Evolutionary conservation across 2,888 invertebrate species (phyloP), one percentile per base, ranked within the genome.

Genomic region (Unio delphinus): DNA sequence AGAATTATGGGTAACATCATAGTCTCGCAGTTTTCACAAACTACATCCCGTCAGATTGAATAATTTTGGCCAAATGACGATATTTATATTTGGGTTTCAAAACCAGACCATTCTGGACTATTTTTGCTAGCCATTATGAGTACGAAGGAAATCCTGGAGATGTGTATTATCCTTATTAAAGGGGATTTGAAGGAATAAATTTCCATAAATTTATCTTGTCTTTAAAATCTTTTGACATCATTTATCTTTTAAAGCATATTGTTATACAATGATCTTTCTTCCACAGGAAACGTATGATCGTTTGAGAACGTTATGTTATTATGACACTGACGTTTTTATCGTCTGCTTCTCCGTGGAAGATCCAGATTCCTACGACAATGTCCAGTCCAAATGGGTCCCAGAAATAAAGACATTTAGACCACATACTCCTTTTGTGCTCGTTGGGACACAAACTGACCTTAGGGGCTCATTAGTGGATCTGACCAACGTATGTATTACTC

Each of bases 271-370:
- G 15, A 15, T 45, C 45, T 26, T 69, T n/a, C 28, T 56, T 57
- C 75, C 72, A 17, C 82, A 86, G 86, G 85, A 85, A 67, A 84
- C 85, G 0, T 86, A 86, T 69, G 86, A 86, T 72, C 74, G 84
- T 17, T 73, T 86, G 28, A 72, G 86, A 45, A 84, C 85, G 4
- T 70, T 86, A 62, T 78, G 84, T 20, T 87, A 87, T 71, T 83
- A 77, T 72, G 82, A 84, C 74, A 83, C 87, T 0, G 87, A 87
- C 70, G 80, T 87, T 8, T 87, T 86, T 73, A 70, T 87, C 60
- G 80, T 86, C 55, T 86, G 87, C 69, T 87, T 83, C 73, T 85
- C 85, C 1, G 80, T 84, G 18, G 82, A 76, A 34, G 79, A 80
- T 57, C 76, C 77, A 17, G 84, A 83, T 67, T 85, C 85, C 8